Conservation (phyloP, 1,140 invertebrate species). For the Protaetia brevitarsis region DNA sequence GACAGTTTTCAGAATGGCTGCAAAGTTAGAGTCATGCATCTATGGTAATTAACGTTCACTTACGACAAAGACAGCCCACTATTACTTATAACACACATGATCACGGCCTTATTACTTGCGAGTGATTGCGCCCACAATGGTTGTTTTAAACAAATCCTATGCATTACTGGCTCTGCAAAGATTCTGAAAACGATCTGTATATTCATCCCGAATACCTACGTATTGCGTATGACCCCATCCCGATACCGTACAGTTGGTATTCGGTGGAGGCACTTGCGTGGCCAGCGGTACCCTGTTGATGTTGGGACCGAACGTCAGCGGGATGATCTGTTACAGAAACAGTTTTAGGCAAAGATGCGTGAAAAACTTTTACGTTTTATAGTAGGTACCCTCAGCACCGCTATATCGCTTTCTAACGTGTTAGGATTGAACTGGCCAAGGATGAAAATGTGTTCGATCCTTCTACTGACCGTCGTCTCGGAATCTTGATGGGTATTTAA, state of each 20-base stretch:
- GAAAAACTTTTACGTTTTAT: background rate
- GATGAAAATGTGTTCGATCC: background rate
- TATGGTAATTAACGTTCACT: too few relatives aligned
- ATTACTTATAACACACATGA: too few relatives aligned
- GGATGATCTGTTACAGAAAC: background rate
- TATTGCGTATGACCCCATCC: background rate
- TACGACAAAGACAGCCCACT: too few relatives aligned
- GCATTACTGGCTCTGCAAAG: too few relatives aligned
- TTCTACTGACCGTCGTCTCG: background rate
- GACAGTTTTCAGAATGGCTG: too few relatives aligned
- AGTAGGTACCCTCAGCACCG: background rate
- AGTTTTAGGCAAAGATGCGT: background rate
- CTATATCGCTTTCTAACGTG: background rate
- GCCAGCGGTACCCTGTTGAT: background rate
- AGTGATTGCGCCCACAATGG: too few relatives aligned
- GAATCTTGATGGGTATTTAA: constrained; percentile 18
- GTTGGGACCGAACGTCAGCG: background rate
- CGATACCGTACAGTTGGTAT: background rate
- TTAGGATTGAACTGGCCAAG: background rate
- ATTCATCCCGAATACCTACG: too few relatives aligned
- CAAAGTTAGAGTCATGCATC: too few relatives aligned
- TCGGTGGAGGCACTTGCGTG: background rate
- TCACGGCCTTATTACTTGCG: too few relatives aligned
- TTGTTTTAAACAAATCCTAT: too few relatives aligned
- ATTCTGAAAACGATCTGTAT: too few relatives aligned